Base-by-base conservation (phyloP, 2,888 invertebrate species). In the Monochamus alternatus region DNA sequence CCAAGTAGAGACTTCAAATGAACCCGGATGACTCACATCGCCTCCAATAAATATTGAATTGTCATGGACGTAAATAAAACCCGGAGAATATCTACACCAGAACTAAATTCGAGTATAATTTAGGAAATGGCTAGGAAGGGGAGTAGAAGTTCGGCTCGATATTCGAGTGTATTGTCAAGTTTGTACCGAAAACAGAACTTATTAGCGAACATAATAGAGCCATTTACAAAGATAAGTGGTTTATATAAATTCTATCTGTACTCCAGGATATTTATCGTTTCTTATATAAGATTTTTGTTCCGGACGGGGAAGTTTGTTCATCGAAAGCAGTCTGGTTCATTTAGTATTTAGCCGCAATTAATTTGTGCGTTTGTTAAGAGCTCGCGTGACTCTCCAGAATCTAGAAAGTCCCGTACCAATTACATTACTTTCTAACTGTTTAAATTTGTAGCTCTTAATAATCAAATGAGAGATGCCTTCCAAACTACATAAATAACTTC, bases 221-320 rank as follows among this genome's bases (percentile, higher is more conserved):
- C 74, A 73, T 78, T 78, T 72, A 69, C 75, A 66, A 77, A 79
- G 77, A 77, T 74, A 71, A 75, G 79, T 77, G 77, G 75, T 79
- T 77, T 74, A 70, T 74, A 79, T 77, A 77, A 79, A 79, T 74
- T 77, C 60, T 69, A 74, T 76, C 76, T 75, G 77, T 75, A 73
- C 73, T 76, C 22, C 72, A 31, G 43, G 73, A 74, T 65, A 62
- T 55, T 70, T 64, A 65, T 75, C 74, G 71, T 76, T 73, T 65
- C 68, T 44, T 59, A 38, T 22, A 22, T 47, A 60, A 59, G 71
- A 72, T 75, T 79, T 72, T 72, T 64, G 69, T 75, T 73, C 71
- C 65, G 75, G 78, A 76, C 76, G 75, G 64, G 55, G 73, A 66
- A 77, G 75, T 79, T 77, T 65, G 65, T 64, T 72, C 30, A 58